phyloP scores from a whole-genome alignment of 2,888 invertebrate species.

The Yponomeuta plumbellus region DNA sequence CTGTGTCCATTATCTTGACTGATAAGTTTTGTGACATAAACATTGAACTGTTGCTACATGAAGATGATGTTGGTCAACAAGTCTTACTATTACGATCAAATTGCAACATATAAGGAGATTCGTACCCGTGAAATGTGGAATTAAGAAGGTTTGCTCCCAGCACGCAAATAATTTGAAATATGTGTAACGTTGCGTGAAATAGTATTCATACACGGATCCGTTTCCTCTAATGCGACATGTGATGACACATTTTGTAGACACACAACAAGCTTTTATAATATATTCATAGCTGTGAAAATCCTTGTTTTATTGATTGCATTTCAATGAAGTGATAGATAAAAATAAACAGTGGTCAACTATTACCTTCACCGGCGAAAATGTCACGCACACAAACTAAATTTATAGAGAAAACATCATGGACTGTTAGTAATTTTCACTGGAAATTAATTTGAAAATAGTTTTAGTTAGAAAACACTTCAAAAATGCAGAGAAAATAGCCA shows the following conservation, averaged over 20 bases:
- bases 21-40: too few relatives aligned
- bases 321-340: neutral
- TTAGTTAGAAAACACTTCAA: constrained; percentile 18
- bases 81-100: neutral
- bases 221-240: neutral
- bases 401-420: neutral
- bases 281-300: neutral
- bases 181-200: constrained; percentile 35
- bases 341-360: neutral
- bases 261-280: too few relatives aligned
- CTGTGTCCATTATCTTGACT: too few relatives aligned
- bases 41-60: too few relatives aligned
- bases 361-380: neutral
- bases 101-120: neutral
- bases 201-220: constrained; percentile 13
- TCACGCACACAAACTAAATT: neutral
- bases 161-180: constrained; percentile 31
- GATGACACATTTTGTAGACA: neutral
- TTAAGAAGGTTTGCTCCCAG: constrained; percentile 20
- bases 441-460: neutral
- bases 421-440: neutral
- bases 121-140: constrained; percentile 2
- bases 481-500: constrained; percentile 1
- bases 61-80: neutral
- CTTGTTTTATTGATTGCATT: constrained; percentile 5